Conservation (phyloP, 1,140 invertebrate genomes). For the Hycleus cichorii region DNA sequence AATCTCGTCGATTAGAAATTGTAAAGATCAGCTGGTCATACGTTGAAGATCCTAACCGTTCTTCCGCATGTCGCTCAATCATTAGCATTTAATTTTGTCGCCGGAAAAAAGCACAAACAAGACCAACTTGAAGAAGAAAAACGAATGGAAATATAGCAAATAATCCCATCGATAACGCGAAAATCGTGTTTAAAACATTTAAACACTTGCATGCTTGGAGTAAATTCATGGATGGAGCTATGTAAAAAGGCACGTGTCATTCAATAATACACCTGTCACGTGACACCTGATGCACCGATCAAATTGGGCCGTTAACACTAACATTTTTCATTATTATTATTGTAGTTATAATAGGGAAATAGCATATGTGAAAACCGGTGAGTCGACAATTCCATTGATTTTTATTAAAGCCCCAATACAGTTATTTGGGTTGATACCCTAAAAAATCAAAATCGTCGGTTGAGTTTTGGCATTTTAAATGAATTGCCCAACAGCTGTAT, state of each 20-base stretch:
- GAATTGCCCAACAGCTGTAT: constrained; percentile 13
- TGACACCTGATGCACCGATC: constrained; percentile 23
- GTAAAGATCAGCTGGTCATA: constrained; percentile 12
- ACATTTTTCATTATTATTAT: no score
- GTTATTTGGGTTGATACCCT: no score
- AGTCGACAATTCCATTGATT: neutral
- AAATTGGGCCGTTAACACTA: constrained; percentile 17
- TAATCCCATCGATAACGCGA: neutral
- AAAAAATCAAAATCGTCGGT: no score
- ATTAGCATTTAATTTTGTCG: constrained; percentile 13
- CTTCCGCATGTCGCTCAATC: constrained; percentile 11
- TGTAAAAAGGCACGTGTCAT: constrained; percentile 19
- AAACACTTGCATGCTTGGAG: neutral
- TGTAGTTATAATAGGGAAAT: neutral
- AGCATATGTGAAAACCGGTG: constrained; percentile 10
- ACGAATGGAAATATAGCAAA: no score
- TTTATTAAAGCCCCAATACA: no score
- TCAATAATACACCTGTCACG: constrained; percentile 24
- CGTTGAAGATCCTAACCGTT: constrained; percentile 6
- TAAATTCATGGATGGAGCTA: constrained; percentile 3
- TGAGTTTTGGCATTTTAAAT: neutral
- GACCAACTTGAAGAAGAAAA: no score
- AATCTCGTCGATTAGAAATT: constrained; percentile 13
- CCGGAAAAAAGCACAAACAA: neutral
- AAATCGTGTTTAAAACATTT: neutral